Conservation (phyloP, 2,113 vertebrate genomes). For the Shinisaurus crocodilurus region DNA sequence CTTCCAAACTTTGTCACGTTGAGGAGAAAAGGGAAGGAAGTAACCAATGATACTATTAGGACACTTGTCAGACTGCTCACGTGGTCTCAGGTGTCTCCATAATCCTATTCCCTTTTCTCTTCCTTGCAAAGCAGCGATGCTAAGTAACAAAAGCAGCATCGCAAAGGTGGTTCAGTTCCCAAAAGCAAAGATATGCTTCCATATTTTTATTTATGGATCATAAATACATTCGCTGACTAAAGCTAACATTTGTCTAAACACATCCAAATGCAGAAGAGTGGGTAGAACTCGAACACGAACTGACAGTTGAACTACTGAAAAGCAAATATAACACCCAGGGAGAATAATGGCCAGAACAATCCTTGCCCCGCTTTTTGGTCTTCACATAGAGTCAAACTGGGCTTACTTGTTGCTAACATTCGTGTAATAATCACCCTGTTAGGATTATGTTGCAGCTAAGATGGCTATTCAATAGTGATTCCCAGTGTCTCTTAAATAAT, state of each 20-base stretch:
- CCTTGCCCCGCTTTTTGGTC: background rate
- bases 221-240: too few relatives aligned
- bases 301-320: background rate
- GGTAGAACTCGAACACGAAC: conserved; percentile 11
- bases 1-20: background rate
- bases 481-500: background rate
- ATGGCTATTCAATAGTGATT: background rate
- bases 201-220: conserved; percentile 29
- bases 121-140: background rate
- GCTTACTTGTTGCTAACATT: background rate
- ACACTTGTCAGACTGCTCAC: background rate
- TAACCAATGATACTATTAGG: rapidly evolving
- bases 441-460: rapidly evolving
- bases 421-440: background rate
- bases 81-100: background rate
- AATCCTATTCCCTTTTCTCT: conserved; percentile 1
- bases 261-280: conserved; percentile 14
- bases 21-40: conserved; percentile 3
- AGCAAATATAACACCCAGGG: background rate
- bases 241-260: conserved; percentile 38
- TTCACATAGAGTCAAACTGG: background rate
- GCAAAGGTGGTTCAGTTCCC: background rate
- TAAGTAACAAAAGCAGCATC: background rate
- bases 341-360: background rate
- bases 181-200: background rate